Evolutionary conservation across 1,140 invertebrate species (phyloP).

Genomic region (Lysiphlebus fabarum): DNA sequence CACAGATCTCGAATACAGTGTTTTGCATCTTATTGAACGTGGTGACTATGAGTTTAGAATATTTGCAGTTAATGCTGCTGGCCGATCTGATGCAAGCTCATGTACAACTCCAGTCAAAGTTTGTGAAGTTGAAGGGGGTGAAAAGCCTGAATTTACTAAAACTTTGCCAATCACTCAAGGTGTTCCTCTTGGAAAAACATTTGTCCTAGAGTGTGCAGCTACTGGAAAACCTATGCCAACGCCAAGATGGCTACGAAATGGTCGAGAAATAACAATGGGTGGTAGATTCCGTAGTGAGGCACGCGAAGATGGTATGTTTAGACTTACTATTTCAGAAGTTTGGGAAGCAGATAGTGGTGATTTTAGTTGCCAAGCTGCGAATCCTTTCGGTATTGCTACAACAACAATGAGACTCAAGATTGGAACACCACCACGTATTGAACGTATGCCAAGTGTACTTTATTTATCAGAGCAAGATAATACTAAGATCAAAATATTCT

Average conservation of each 20-base stretch:
- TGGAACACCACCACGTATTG: conserved; percentile 88
- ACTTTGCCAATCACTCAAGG: conserved; percentile 72
- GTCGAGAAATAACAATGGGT: conserved; percentile 74
- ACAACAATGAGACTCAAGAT: conserved; percentile 86
- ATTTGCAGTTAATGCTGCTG: conserved; percentile 78
- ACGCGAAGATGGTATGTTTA: conserved; percentile 78
- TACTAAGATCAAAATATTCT: conserved; percentile 91
- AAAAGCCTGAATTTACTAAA: conserved; percentile 89
- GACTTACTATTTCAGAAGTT: conserved; percentile 87
- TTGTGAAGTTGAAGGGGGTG: conserved; percentile 82
- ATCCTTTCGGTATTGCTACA: conserved; percentile 84
- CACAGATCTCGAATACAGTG: conserved; percentile 75
- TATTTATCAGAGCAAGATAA: conserved; percentile 92
- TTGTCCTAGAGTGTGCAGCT: conserved; percentile 83
- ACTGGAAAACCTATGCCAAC: conserved; percentile 87
- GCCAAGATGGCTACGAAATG: conserved; percentile 90
- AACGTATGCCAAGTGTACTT: conserved; percentile 84
- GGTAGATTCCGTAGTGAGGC: conserved; percentile 72
- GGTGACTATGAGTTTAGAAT: conserved; percentile 91
- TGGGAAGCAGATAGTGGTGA: conserved; percentile 90
- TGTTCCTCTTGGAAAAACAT: conserved; percentile 83
- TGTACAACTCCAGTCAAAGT: conserved; percentile 84
- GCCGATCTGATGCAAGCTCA: conserved; percentile 83
- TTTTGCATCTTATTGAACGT: conserved; percentile 76
- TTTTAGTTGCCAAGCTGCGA: conserved; percentile 93